Conservation (phyloP, 2,113 vertebrate species). For the Chlorodrepanis virens region DNA sequence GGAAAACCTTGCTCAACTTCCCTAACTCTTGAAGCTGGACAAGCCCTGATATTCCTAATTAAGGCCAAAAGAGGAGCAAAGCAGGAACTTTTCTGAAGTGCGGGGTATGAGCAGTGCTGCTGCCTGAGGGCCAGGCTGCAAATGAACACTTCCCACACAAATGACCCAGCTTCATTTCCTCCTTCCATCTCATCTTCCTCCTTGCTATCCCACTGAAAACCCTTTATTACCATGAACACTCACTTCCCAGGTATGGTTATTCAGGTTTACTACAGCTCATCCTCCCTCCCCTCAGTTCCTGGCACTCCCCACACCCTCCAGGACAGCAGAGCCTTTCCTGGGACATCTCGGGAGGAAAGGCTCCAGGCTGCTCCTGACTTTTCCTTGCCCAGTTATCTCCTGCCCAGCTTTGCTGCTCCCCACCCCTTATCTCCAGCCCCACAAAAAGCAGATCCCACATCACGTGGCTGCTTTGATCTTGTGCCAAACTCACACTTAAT, state of each 20-base stretch:
- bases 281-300: neutral
- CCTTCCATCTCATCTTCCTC: neutral
- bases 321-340: accelerated
- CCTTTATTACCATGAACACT: neutral
- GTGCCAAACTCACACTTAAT: neutral
- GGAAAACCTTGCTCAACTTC: neutral
- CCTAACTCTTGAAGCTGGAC: neutral
- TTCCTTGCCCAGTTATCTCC: neutral
- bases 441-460: neutral
- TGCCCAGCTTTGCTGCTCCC: neutral
- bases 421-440: neutral
- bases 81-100: neutral
- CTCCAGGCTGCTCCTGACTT: neutral
- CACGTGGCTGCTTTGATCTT: neutral
- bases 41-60: neutral
- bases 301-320: neutral
- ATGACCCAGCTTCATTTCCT: neutral
- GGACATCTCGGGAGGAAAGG: neutral
- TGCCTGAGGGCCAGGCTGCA: neutral
- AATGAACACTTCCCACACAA: neutral
- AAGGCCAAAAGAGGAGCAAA: neutral
- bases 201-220: neutral
- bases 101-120: neutral
- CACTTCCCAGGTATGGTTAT: neutral
- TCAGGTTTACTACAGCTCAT: neutral